Conservation (phyloP, 1,140 invertebrate genomes). For the Thaumatotibia leucotreta region DNA sequence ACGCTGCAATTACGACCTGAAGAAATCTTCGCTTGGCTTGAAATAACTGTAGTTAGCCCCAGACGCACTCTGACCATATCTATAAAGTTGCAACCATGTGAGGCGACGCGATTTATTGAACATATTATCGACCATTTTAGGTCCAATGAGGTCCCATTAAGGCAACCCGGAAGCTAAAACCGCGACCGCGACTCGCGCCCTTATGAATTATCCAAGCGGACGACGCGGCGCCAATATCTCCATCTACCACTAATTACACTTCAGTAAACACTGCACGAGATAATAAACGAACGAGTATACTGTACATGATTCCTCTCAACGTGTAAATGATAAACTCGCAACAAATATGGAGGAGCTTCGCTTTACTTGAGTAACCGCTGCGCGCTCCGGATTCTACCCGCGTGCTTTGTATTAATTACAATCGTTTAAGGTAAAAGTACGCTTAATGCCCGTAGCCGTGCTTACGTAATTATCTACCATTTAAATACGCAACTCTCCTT, state of each 20-base stretch:
- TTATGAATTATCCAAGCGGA: constrained; percentile 67
- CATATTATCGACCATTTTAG: constrained; percentile 36
- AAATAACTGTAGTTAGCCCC: neutral
- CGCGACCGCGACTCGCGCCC: constrained; percentile 33
- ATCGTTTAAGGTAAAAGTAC: constrained; percentile 5
- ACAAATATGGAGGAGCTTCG: neutral
- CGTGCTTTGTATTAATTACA: constrained; percentile 9
- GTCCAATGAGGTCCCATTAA: constrained; percentile 35
- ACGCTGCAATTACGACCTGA: neutral
- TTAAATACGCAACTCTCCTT: neutral
- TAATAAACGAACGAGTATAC: constrained; percentile 25
- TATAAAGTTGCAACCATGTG: constrained; percentile 2
- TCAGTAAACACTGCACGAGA: constrained; percentile 39
- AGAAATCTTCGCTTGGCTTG: neutral
- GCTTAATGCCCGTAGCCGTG: neutral
- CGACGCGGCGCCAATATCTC: constrained; percentile 51
- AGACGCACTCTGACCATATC: neutral
- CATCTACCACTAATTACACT: constrained; percentile 12
- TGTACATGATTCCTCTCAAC: neutral
- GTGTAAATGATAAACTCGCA: constrained; percentile 11
- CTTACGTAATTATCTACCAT: neutral
- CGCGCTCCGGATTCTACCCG: neutral
- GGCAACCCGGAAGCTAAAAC: constrained; percentile 55
- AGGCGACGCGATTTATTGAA: constrained; percentile 2
- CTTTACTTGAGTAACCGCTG: neutral